Evolutionary conservation across 1,140 invertebrate species (phyloP).

Genomic region (Oncopeltus fasciatus): DNA sequence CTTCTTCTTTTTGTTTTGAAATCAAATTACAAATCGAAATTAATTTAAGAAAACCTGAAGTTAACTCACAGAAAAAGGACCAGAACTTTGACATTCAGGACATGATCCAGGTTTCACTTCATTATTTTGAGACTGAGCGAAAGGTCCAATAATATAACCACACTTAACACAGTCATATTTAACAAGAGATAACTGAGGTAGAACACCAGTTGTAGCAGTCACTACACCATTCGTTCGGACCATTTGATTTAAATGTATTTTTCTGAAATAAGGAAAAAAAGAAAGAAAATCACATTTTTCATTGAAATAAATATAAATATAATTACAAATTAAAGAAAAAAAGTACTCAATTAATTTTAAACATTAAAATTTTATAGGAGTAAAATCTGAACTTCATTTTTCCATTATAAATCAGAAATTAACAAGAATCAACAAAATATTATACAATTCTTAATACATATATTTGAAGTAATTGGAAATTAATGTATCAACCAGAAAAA

Average conservation of each 20-base stretch:
- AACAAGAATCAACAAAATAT: no score
- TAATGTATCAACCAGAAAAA: no score
- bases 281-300: no score
- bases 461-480: no score
- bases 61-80: constrained; percentile 76
- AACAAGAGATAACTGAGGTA: constrained; percentile 88
- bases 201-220: constrained; percentile 84
- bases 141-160: constrained; percentile 87
- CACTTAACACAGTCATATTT: constrained; percentile 98
- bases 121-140: constrained; percentile 79
- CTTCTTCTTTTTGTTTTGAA: no score
- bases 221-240: constrained; percentile 92
- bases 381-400: no score
- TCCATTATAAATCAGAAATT: no score
- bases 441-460: no score
- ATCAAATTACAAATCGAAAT: neutral
- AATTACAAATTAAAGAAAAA: no score
- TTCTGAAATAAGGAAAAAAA: constrained; percentile 43
- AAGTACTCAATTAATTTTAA: no score
- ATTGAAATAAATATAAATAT: no score
- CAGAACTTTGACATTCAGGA: constrained; percentile 92
- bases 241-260: constrained; percentile 89
- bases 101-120: constrained; percentile 94
- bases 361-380: no score
- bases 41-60: neutral